A percentile compares a stretch with the other conserved stretches of the same genome.
phyloP scores from a whole-genome alignment of 2,888 invertebrate species.

The Creontiades dilutus region DNA sequence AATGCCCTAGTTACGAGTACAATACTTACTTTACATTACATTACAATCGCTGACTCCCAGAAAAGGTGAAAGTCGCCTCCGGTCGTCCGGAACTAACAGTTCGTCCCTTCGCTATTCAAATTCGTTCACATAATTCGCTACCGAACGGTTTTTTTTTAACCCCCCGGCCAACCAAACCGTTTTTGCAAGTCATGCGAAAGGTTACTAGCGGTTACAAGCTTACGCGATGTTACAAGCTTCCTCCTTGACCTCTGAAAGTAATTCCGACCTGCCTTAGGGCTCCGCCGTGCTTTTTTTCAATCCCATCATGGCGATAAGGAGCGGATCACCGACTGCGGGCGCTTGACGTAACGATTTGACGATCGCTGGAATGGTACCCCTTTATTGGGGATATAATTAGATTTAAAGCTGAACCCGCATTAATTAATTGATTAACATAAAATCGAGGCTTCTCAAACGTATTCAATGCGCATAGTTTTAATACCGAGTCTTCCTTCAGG shows the following conservation, averaged over 20 bases:
- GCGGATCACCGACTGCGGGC: background rate
- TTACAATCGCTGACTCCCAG: background rate
- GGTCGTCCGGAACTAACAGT: background rate
- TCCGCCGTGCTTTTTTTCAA: background rate
- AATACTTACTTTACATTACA: too few species aligned
- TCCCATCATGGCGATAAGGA: background rate
- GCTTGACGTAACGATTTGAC: background rate
- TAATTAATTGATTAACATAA: too few species aligned
- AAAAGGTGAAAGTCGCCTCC: background rate
- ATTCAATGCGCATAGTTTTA: too few species aligned
- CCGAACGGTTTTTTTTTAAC: background rate
- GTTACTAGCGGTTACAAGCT: background rate
- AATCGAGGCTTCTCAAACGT: too few species aligned
- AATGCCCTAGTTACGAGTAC: too few species aligned
- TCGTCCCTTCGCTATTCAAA: conserved; percentile 15
- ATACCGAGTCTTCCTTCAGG: too few species aligned
- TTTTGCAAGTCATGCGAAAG: background rate
- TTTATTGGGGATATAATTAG: background rate
- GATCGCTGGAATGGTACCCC: background rate
- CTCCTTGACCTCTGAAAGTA: background rate
- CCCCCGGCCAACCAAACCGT: background rate
- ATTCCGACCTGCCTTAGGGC: conserved; percentile 9
- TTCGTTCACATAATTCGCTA: conserved; percentile 19
- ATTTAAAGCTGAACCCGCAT: background rate
- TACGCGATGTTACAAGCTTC: conserved; percentile 5